Evolutionary conservation across 2,113 vertebrate genomes (phyloP).

Genomic region (Ciconia maguari): DNA sequence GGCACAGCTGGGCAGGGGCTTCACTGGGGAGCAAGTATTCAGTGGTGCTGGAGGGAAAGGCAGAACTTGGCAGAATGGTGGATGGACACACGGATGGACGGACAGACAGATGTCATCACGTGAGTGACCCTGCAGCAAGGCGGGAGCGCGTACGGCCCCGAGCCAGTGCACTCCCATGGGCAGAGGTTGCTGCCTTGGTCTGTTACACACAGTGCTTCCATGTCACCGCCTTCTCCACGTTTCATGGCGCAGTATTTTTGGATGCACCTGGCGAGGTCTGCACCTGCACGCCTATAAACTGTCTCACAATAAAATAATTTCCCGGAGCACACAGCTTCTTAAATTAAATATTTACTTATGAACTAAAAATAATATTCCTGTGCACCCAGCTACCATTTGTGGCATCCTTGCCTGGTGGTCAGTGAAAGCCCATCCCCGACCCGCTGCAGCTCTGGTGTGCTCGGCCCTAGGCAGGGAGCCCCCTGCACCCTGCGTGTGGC

Average conservation of each 20-base stretch:
- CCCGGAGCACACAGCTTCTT: fast-evolving
- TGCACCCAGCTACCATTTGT: background rate
- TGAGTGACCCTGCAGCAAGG: background rate
- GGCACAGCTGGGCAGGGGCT: background rate
- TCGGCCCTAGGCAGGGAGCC: fast-evolving
- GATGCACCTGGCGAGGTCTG: background rate
- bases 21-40: fast-evolving
- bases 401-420: background rate
- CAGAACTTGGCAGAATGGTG: background rate
- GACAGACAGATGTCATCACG: background rate
- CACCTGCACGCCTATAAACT: background rate
- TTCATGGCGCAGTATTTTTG: background rate
- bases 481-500: fast-evolving
- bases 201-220: fast-evolving
- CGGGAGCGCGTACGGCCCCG: fast-evolving
- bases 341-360: background rate
- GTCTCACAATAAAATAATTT: background rate
- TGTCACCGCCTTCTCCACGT: background rate
- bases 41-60: background rate
- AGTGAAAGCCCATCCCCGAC: background rate
- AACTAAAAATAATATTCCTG: background rate
- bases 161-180: fast-evolving
- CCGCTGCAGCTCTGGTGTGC: background rate
- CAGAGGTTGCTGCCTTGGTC: background rate
- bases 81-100: background rate